These are phyloP conservation scores for Andrena minutula DNA, from an alignment of 2,888 invertebrate species.

Conservation along the genomic window DNA sequence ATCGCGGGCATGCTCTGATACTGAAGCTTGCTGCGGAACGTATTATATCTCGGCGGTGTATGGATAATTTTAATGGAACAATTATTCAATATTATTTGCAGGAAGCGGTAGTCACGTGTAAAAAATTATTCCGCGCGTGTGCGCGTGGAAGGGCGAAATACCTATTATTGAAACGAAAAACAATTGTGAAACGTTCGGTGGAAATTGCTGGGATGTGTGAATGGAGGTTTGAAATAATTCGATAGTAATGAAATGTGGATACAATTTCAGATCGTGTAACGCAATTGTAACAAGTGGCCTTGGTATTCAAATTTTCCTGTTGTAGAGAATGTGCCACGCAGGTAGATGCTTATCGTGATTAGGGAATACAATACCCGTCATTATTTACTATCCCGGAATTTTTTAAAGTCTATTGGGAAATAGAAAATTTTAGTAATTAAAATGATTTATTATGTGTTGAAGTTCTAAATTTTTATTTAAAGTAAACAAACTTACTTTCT, in stretches of 20 bases:
- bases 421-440: no score
- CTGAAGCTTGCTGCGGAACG: slow-evolving; percentile 9
- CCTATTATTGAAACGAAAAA: slow-evolving; percentile 14
- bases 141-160: not conserved
- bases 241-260: not conserved
- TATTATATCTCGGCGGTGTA: not conserved
- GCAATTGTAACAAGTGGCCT: not conserved
- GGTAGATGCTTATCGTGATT: no score
- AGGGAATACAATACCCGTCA: no score
- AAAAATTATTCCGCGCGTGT: not conserved
- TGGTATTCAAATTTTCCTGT: no score
- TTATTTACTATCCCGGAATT: no score
- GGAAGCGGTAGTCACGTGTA: not conserved
- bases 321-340: no score
- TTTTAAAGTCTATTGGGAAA: no score
- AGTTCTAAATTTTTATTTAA: no score
- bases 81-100: not conserved
- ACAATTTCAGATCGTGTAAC: not conserved
- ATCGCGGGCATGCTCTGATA: not conserved
- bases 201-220: not conserved
- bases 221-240: not conserved
- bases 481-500: no score
- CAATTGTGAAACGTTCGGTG: not conserved
- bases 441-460: no score
- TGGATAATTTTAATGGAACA: not conserved